Evolutionary conservation across 2,797 vertebrate species (phyloP), one percentile per base, ranked within the genome.

Genomic region (Megalops cyprinoides): DNA sequence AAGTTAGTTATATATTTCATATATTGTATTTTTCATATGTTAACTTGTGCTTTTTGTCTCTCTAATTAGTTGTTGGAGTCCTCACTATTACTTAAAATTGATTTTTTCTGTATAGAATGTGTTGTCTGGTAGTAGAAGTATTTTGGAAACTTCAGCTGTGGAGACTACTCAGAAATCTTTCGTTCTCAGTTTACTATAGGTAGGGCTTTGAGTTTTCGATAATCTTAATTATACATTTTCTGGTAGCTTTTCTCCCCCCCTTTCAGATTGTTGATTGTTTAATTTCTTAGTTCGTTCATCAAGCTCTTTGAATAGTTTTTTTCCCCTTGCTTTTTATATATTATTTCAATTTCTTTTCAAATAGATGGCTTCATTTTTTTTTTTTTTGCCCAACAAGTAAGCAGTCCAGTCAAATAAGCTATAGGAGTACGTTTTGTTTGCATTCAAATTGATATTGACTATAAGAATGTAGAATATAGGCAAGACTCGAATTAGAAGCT

Each of bases 201-300:
- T 80, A 87, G 82, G 85, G 86, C 85, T 90, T 89, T 88, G 87
- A 89, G 86, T 89, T 89, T 88, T 91, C 85, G 82, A 85, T 48
- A 74, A 69, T 15, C 84, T 78, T 58, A 62, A 81, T 87, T 83
- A 31, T 48, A 81, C 28, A 55, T 75, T 34, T 15, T 67, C 31
- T 39, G 39, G 37, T 39, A 71, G n/a, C 23, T n/a, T 67, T 67
- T 67, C 62, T 42, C 67, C 67, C 37, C n/a, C 67, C 39, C 51
- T 71, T 71, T 44, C 67, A 71, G 44, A 71, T 42, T 71, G 37
- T 5, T 71, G 23, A 12, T 39, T 42, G 44, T 39, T 67, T 44
- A 9, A 44, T 60, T 71, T 44, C 4, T 71, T 71, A 39, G 18
- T 71, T 71, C 44, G 20, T 71, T 44, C 39, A n/a, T 71, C 39